These are phyloP conservation scores for Falco concolor DNA, from an alignment of 2,797 vertebrate species.

Conservation along the genomic window DNA sequence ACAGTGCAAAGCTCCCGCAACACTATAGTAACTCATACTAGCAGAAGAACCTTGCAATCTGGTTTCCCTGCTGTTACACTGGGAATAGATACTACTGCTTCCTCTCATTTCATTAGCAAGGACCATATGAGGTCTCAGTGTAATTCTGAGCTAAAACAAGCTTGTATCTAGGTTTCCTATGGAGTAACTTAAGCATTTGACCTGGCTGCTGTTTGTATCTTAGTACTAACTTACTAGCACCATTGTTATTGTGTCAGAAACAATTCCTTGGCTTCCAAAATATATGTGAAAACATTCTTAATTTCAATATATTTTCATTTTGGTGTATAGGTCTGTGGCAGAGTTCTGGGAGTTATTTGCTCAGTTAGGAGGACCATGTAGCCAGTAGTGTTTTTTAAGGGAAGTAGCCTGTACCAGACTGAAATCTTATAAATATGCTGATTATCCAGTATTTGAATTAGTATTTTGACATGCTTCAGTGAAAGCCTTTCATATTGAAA, in stretches of 20 bases:
- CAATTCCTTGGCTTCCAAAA: neutral
- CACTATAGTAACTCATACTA: slow-evolving; percentile 46
- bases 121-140: slow-evolving; percentile 42
- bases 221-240: neutral
- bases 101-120: slow-evolving; percentile 48
- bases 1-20: slow-evolving; percentile 21
- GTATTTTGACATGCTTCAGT: neutral
- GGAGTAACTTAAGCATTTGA: slow-evolving; percentile 36
- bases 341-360: neutral
- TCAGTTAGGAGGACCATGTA: neutral
- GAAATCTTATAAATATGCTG: neutral
- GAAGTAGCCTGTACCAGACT: neutral
- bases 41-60: slow-evolving; percentile 48
- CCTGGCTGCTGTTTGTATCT: neutral
- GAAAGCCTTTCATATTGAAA: slow-evolving; percentile 33
- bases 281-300: neutral
- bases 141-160: slow-evolving; percentile 51
- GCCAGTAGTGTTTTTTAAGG: neutral
- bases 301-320: neutral
- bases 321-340: neutral
- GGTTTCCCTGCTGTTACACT: slow-evolving; percentile 46
- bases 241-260: neutral
- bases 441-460: neutral
- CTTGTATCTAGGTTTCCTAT: neutral
- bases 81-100: slow-evolving; percentile 24